Evolutionary conservation across 2,113 vertebrate species (phyloP).

Genomic region (Macroglossus sobrinus): DNA sequence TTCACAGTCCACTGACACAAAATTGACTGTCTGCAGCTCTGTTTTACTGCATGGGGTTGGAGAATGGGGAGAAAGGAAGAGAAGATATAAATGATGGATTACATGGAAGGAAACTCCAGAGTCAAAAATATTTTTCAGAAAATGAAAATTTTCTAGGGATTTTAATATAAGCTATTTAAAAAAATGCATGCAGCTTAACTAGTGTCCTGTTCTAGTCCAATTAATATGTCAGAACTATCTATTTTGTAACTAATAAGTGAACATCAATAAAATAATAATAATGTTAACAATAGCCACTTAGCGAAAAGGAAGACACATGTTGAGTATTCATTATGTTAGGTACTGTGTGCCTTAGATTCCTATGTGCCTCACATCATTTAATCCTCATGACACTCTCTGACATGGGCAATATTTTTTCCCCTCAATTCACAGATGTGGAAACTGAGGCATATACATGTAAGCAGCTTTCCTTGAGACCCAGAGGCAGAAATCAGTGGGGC

Average conservation of each 20-base stretch:
- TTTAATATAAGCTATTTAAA: neutral
- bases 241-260: neutral
- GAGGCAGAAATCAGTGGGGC: rapidly evolving
- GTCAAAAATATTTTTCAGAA: neutral
- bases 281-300: neutral
- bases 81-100: neutral
- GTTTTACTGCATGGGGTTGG: conserved; percentile 69
- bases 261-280: neutral
- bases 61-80: neutral
- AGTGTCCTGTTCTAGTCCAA: neutral
- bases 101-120: neutral
- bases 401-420: no score
- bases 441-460: neutral
- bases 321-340: rapidly evolving
- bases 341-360: rapidly evolving
- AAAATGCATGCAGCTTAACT: neutral
- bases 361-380: no score
- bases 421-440: neutral
- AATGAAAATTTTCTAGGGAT: neutral
- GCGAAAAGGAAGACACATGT: neutral
- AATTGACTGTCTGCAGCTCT: conserved; percentile 91
- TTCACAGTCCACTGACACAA: conserved; percentile 89
- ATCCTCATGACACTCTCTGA: neutral
- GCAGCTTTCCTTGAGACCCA: neutral
- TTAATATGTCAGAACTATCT: neutral